Evolutionary conservation across 2,113 vertebrate species (phyloP), one percentile per base, ranked within the genome.

Genomic region (Takifugu flavidus): DNA sequence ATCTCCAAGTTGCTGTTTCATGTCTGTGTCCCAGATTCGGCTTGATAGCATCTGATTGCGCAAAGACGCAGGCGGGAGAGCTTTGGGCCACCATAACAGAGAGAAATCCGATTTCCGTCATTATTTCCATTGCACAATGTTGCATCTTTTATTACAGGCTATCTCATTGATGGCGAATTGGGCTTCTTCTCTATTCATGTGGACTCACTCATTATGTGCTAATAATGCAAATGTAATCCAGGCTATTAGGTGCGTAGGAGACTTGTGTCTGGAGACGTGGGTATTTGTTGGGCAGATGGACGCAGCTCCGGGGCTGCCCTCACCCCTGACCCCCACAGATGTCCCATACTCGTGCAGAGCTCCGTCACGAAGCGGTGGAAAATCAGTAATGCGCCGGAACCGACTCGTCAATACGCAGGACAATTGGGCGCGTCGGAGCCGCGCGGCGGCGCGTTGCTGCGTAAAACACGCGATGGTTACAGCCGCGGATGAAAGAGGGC

Each of bases 301-400:
- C 80, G 55, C 83, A 93, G 91, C 92, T 91, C 84, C 85, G 60
- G 82, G 82, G 77, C 80, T 86, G 82, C 85, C 82, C 68, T 71
- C 81, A 78, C 86, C 84, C 88, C 85, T 94, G 91, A 94, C 92
- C 94, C 91, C 91, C 89, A 87, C 94, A 95, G 92, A 94, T 94
- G 94, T 90, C 90, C 87, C 69, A 64, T 74, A 89, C 83, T 5
- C 70, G 83, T 78, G 83, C 88, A 83, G 91, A 82, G 82, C 79
- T 76, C 73, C 53, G 47, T 61, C 68, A 72, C 79, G 84, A 79
- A 79, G 76, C 80, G 79, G 74, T 79, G 91, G 84, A 91, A 95
- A 93, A 88, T 88, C 88, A 68, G 82, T 95, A 95, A 98, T 82
- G 82, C 64, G 81, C 93, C 95, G 70, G 94, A 91, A 90, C 94